phyloP scores from a whole-genome alignment of 2,797 vertebrate species.

The Microctenopoma steveboyesi region DNA sequence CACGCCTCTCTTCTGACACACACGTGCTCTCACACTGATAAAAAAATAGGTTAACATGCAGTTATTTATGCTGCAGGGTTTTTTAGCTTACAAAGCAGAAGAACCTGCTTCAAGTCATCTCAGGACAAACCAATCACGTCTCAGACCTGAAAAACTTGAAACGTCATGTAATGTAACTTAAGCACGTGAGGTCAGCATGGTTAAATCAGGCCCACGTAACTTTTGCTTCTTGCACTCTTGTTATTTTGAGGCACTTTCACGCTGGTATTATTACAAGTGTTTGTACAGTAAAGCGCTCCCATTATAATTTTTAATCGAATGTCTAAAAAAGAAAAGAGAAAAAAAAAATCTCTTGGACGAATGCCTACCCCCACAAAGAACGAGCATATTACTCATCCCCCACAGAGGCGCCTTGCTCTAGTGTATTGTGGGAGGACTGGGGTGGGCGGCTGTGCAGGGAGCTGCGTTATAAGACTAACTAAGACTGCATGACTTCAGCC shows the following conservation, averaged over 20 bases:
- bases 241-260: constrained; percentile 55
- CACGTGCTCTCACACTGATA: constrained; percentile 29
- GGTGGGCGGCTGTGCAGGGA: constrained; percentile 68
- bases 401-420: constrained; percentile 64
- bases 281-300: constrained; percentile 33
- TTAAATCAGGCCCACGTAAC: constrained; percentile 36
- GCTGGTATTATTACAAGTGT: constrained; percentile 21
- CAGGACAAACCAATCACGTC: constrained; percentile 25
- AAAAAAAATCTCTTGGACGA: constrained; percentile 43
- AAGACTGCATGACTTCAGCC: constrained; percentile 54
- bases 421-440: constrained; percentile 70
- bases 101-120: constrained; percentile 48
- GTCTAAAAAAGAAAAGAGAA: constrained; percentile 34
- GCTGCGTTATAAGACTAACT: constrained; percentile 48
- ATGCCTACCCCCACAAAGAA: constrained; percentile 63
- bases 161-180: constrained; percentile 39
- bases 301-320: constrained; percentile 52
- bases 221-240: constrained; percentile 46
- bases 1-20: constrained; percentile 14
- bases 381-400: constrained; percentile 67
- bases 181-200: constrained; percentile 52
- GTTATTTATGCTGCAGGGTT: constrained; percentile 61
- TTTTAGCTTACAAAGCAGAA: constrained; percentile 61
- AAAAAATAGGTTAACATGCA: constrained; percentile 68
- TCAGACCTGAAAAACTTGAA: too few species aligned